phyloP scores from a whole-genome alignment of 2,113 vertebrate species.

The Strigops habroptila region DNA sequence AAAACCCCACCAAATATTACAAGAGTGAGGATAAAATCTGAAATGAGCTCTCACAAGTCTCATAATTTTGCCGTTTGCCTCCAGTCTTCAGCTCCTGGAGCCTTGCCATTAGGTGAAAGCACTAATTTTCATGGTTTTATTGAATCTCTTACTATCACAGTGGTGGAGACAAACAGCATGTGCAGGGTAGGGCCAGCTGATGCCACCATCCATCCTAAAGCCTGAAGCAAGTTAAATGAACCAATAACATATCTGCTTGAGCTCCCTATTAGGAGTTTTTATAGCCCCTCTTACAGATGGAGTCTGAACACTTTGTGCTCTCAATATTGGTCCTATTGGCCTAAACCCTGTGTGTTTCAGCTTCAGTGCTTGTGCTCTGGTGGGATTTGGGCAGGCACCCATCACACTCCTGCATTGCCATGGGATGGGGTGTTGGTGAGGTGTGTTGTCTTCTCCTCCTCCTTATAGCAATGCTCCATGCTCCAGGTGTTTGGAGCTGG shows the following conservation, averaged over 20 bases:
- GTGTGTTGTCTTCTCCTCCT: background rate
- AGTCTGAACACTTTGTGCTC: background rate
- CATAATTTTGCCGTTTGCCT: background rate
- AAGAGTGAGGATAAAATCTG: background rate
- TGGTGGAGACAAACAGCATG: background rate
- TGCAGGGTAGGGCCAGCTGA: background rate
- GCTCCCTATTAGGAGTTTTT: background rate
- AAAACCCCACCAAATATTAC: background rate
- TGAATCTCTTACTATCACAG: background rate
- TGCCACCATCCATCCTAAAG: background rate
- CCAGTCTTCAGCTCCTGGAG: background rate
- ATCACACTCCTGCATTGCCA: background rate
- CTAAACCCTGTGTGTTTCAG: fast-evolving
- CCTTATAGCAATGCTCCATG: background rate
- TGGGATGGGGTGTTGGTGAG: background rate
- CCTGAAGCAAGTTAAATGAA: background rate
- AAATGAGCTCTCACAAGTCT: background rate
- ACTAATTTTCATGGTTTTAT: background rate
- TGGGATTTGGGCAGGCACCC: background rate
- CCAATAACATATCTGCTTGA: fast-evolving
- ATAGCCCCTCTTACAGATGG: background rate
- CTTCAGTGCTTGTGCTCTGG: background rate
- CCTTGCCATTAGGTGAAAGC: background rate
- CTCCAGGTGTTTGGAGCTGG: background rate
- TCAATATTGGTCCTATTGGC: fast-evolving